A percentile compares a stretch with the other conserved stretches of the same genome.
These are phyloP conservation scores for Nomada ruficornis DNA, from an alignment of 2,888 invertebrate genomes.

Conservation along the genomic window DNA sequence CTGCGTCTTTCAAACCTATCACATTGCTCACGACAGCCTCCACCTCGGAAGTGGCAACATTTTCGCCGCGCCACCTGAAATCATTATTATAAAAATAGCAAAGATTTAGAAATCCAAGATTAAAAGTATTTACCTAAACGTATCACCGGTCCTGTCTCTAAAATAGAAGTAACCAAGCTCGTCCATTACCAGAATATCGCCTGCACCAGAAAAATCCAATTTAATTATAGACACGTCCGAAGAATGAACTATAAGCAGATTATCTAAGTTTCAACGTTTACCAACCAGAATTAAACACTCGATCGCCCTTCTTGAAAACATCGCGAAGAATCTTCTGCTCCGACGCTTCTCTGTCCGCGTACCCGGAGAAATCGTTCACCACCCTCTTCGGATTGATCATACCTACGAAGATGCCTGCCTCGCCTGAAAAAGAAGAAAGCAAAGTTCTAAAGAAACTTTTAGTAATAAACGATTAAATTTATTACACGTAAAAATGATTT, in stretches of 20 bases:
- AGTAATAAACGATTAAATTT: neutral
- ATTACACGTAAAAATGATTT: neutral
- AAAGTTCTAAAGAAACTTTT: too few species aligned
- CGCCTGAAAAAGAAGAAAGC: slow-evolving; percentile 84
- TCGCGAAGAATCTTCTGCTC: slow-evolving; percentile 93
- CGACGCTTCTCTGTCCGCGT: slow-evolving; percentile 90
- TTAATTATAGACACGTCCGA: slow-evolving; percentile 12
- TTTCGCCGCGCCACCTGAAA: slow-evolving; percentile 96
- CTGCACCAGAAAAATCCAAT: slow-evolving; percentile 78
- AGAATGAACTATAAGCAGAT: slow-evolving; percentile 4
- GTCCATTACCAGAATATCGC: slow-evolving; percentile 95
- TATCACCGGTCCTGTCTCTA: slow-evolving; percentile 95
- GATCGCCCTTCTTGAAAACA: slow-evolving; percentile 94
- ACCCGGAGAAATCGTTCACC: slow-evolving; percentile 89
- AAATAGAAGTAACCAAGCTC: slow-evolving; percentile 97
- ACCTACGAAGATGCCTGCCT: slow-evolving; percentile 94
- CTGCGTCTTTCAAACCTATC: slow-evolving; percentile 90
- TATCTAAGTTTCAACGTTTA: slow-evolving; percentile 28
- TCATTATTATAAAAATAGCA: neutral
- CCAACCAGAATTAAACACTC: slow-evolving; percentile 92
- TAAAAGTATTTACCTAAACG: slow-evolving; percentile 86
- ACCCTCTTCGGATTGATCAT: slow-evolving; percentile 87
- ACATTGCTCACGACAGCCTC: slow-evolving; percentile 94
- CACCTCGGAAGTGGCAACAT: slow-evolving; percentile 98
- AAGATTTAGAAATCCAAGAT: neutral